phyloP scores from a whole-genome alignment of 1,140 invertebrate species.

The Medauroidea extradentata region DNA sequence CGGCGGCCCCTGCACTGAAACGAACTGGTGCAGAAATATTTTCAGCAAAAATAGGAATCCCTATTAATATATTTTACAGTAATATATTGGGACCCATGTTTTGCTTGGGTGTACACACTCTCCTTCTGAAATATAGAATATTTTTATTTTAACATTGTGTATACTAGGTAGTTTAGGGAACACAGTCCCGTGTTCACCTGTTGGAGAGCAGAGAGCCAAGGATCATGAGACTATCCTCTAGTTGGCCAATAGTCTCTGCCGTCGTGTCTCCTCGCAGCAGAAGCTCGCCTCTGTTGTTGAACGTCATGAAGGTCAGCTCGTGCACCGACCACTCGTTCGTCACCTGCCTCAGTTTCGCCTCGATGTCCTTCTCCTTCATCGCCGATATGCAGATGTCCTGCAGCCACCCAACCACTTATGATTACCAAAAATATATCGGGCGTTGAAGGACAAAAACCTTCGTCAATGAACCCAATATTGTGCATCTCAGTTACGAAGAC shows the following conservation, averaged over 20 bases:
- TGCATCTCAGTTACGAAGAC: too few species aligned
- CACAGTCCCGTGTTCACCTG: constrained; percentile 58
- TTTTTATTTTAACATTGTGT: background rate
- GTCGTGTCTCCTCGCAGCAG: constrained; percentile 90
- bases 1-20: too few species aligned
- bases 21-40: too few species aligned
- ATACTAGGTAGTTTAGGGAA: background rate
- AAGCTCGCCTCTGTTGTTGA: constrained; percentile 92
- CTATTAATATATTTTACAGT: background rate
- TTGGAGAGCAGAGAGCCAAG: constrained; percentile 89
- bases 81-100: too few species aligned
- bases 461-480: too few species aligned
- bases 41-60: too few species aligned
- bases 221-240: constrained; percentile 96
- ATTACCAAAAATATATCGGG: too few species aligned
- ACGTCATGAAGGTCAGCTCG: constrained; percentile 89
- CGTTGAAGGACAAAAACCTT: too few species aligned
- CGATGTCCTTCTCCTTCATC: constrained; percentile 97
- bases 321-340: constrained; percentile 94
- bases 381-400: constrained; percentile 96
- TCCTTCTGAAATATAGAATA: constrained; percentile 11
- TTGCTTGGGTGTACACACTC: too few species aligned
- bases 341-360: constrained; percentile 90
- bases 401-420: too few species aligned
- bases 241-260: constrained; percentile 87